phyloP scores from a whole-genome alignment of 2,888 invertebrate genomes.

The Troilus luridus region DNA sequence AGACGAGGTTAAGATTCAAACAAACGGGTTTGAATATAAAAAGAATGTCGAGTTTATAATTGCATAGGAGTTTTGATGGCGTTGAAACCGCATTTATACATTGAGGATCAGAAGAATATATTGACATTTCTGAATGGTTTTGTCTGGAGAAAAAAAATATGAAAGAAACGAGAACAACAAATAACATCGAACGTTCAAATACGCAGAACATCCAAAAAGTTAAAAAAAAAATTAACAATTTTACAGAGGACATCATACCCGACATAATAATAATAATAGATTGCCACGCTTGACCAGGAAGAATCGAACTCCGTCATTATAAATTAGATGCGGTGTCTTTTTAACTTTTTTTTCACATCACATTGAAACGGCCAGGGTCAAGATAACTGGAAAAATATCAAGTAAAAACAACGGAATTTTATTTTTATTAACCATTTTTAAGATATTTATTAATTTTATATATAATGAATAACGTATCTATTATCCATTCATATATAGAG shows the following conservation, averaged over 20 bases:
- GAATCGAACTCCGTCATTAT: conserved; percentile 7
- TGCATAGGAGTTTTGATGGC: background rate
- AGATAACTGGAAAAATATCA: conserved; percentile 9
- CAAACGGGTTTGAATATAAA: background rate
- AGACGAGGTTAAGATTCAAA: background rate
- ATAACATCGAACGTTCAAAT: background rate
- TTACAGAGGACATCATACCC: background rate
- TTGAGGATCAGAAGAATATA: background rate
- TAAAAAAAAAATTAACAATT: background rate
- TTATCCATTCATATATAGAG: too few species aligned
- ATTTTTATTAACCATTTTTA: background rate
- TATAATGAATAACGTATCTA: too few species aligned
- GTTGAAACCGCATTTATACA: background rate
- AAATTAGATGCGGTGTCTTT: conserved; percentile 5
- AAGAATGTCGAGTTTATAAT: background rate
- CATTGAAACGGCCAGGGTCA: conserved; percentile 15
- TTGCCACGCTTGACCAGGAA: conserved; percentile 5
- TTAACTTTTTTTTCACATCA: background rate
- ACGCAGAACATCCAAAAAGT: background rate
- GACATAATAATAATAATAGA: background rate
- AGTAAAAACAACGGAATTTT: background rate
- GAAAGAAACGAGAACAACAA: background rate
- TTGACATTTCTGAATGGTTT: background rate
- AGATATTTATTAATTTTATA: background rate
- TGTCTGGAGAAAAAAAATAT: background rate